Percentiles rank a stretch among this genome's conserved stretches.
These are phyloP conservation scores for Mamestra configurata DNA, from an alignment of 1,140 invertebrate genomes.

Conservation along the genomic window DNA sequence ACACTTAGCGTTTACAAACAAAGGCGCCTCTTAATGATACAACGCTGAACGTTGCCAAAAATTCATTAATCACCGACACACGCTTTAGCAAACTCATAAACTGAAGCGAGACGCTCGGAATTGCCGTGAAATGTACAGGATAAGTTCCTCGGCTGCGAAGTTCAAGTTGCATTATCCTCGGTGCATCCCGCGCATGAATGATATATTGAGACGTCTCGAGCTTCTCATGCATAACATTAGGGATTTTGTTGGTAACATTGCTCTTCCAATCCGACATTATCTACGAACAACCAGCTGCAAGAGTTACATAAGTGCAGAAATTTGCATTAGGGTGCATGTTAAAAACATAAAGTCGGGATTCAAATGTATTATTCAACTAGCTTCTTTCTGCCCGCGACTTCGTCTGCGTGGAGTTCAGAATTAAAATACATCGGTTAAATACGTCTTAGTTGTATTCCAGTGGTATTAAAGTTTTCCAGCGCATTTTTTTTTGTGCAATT, in stretches of 20 bases:
- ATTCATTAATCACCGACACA: conserved; percentile 48
- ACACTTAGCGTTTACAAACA: conserved; percentile 27
- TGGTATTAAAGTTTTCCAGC: no score
- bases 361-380: no score
- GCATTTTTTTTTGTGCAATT: no score
- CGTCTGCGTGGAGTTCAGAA: no score
- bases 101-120: conserved; percentile 18
- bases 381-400: no score
- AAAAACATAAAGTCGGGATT: no score
- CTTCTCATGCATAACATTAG: conserved; percentile 38
- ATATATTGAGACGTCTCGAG: conserved; percentile 39
- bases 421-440: no score
- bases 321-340: no score
- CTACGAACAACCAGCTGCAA: not conserved
- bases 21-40: conserved; percentile 36
- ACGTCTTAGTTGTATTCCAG: no score
- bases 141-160: conserved; percentile 31
- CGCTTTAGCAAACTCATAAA: conserved; percentile 43
- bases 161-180: conserved; percentile 30
- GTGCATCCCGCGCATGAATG: conserved; percentile 41
- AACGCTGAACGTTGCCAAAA: conserved; percentile 39
- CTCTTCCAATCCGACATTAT: conserved; percentile 16
- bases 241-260: conserved; percentile 35
- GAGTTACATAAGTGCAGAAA: not conserved
- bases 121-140: conserved; percentile 17